Base-by-base conservation (phyloP, 2,888 invertebrate genomes). In the Agrotis puta region DNA sequence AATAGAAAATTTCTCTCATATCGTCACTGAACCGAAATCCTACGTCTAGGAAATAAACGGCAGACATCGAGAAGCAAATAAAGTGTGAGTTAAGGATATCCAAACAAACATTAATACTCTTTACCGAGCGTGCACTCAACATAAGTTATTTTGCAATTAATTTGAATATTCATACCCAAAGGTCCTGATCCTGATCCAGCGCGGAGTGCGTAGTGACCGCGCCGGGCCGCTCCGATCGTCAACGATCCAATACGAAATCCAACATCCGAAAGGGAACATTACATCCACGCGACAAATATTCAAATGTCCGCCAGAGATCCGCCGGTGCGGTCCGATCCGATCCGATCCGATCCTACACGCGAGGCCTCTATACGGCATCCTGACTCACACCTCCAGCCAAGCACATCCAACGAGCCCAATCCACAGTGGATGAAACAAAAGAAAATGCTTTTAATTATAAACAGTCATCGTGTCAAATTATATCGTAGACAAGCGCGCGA, bases 361-460 rank as follows among this genome's bases (percentile, higher is more conserved):
- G 86, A 87, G 87, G 87, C 87, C 83, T 87, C 86, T 88, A 39
- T 39, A 84, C 77, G 79, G 81, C 90, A 88, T 90, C 90, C 92
- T 90, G 90, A 89, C 92, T 90, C 92, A 91, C 94, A 92, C 92
- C 90, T 91, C 93, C 92, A 89, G 91, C 91, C 94, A 90, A 92
- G 92, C 92, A 92, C 89, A 93, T 93, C 94, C 93, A 91, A 90
- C 88, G 93, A 94, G 88, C 90, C 93, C 93, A 94, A 95, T 95
- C 95, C 95, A 95, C 94, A 96, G 95, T 90, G 95, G 95, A 95
- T 96, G 96, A 95, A 96, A 96, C 95, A 96, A 96, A 96, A 96
- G 94, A 95, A 94, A 95, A 93, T 91, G 87, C 88, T 90, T 94
- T 95, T 95, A 93, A 92, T 94, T 90, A 89, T 86, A 93, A 91